Evolutionary conservation across 2,113 vertebrate species (phyloP), one percentile per base, ranked within the genome.

Genomic region (Aegithalos caudatus): DNA sequence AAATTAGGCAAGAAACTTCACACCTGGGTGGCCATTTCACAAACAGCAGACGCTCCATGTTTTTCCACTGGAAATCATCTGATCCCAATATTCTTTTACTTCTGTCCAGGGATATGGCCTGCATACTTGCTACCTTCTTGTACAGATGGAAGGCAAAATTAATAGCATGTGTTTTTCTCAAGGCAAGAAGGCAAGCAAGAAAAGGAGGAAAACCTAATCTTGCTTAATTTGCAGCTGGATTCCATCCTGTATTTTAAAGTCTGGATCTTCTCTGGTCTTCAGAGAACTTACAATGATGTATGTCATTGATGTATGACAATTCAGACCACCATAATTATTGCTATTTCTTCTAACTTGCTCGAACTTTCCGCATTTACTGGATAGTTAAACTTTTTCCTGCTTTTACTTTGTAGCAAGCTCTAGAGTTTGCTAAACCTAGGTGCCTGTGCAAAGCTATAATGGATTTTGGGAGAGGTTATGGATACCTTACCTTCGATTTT

Each of bases 131-230:
- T 76, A 85, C 87, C 71, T 95, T 77, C 78, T 91, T 81, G 31
- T 79, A 54, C 57, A 81, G 51, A 88, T 82, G 65, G 74, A 90
- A 82, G 78, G 47, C 27, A 91, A 95, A 94, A 94, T 95, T 53
- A 86, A 54, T 54, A 90, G 44, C 79, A 95, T 2, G 8, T 92
- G 81, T 96, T 95, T 94, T 86, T 91, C 90, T 95, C 38, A 76
- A 93, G 79, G 81, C 85, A 89, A 79, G 58, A 54, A 91, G 83
- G n/a, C n/a, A 87, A 93, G 35, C 29, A 94, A 91, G 47, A n/a
- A 85, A 81, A 85, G 35, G 54, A 92, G 62, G 42, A 92, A 94
- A 91, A 76, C 45, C 38, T 90, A 82, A 92, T 94, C 74, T 91
- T 88, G 45, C 15, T 65, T 91, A 90, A 95, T 92, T 95, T 94